Conservation (phyloP, 30 jellyfish, hydroid and myxozoan species). For the Cassiopea xamachana region DNA sequence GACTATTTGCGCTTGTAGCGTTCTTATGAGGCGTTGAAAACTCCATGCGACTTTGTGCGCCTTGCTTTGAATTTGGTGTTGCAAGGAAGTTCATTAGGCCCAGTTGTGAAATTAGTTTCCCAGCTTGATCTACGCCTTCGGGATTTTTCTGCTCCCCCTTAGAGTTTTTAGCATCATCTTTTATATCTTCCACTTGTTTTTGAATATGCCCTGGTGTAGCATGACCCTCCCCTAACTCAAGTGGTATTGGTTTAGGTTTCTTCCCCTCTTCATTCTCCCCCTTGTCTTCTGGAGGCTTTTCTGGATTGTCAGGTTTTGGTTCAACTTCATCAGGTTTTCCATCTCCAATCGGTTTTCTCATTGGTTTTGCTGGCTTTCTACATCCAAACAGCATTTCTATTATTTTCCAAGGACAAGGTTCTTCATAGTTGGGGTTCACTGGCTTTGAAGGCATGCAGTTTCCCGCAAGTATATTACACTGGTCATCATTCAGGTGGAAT, state of each 20-base stretch:
- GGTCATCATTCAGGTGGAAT: conserved; percentile 58
- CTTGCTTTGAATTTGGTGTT: conserved; percentile 18
- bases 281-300: conserved; percentile 23
- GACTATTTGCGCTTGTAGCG: conserved; percentile 3
- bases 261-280: conserved; percentile 42
- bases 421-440: conserved; percentile 48
- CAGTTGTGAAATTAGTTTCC: conserved; percentile 27
- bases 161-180: conserved; percentile 16
- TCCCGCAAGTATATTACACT: conserved; percentile 65
- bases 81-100: conserved; percentile 32
- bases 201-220: conserved; percentile 49
- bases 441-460: conserved; percentile 73
- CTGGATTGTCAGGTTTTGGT: conserved; percentile 64
- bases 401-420: conserved; percentile 92
- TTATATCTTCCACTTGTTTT: conserved; percentile 50
- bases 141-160: conserved; percentile 28
- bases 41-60: conserved; percentile 41
- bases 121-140: conserved; percentile 10
- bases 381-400: conserved; percentile 82
- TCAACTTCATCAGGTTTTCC: conserved; percentile 54
- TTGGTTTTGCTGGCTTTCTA: conserved; percentile 51
- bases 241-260: conserved; percentile 64
- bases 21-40: neutral
- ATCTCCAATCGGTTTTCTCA: neutral
- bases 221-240: conserved; percentile 43